Evolutionary conservation across 2,888 invertebrate species (phyloP), one percentile per base, ranked within the genome.

Genomic region (Timandra comae): DNA sequence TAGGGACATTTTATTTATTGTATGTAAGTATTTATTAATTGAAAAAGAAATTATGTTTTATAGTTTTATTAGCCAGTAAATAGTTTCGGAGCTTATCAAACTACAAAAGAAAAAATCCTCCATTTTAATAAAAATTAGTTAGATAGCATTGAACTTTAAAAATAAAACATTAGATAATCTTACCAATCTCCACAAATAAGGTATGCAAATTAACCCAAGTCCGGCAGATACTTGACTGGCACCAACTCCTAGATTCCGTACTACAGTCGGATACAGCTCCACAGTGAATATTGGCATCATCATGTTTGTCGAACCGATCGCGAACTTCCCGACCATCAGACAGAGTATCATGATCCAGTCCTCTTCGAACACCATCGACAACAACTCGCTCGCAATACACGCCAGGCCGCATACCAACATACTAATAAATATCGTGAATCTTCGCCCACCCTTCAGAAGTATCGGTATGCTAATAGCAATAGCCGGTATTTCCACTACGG

Each of bases 321-420:
- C 90, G 55, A 94, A 93, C 77, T 94, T 93, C 57, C 93, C 93
- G 39, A 91, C 86, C 92, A 94, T 93, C 26, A 93, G 87, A 48
- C 93, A 88, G n/a, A 89, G 87, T 24, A 93, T 91, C 70, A 90
- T 89, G 27, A 91, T 62, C 92, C 91, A 92, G 27, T 90, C 87
- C 12, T 89, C 70, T 47, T 88, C 63, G 23, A 82, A 78, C 2
- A 86, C 76, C 36, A 87, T 73, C 33, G 88, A 84, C 9, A 87
- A 80, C 21, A 89, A 51, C 36, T 88, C 84, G 46, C 88, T 89
- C 28, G 87, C 88, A n/a, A 91, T 75, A 59, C 93, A 93, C 7
- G 93, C 91, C 3, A 91, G 52, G 4, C 93, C 93, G 41, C 92
- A 90, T 1, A 88, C 80, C 0, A 91, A 61, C 77, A 93, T 87